phyloP scores from a whole-genome alignment of 2,888 invertebrate genomes.

The Mythimna loreyi region DNA sequence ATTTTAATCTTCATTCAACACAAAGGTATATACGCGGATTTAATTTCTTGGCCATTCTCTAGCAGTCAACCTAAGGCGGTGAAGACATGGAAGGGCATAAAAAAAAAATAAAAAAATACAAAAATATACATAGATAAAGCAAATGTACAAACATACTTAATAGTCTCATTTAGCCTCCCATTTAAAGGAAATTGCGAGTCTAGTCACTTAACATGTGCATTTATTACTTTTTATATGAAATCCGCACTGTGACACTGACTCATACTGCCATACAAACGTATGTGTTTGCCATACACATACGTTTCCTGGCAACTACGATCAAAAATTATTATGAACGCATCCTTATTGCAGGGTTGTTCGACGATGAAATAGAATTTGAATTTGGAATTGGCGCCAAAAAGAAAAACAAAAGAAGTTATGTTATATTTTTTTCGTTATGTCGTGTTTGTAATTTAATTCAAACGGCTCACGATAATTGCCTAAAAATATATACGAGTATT shows the following conservation, averaged over 20 bases:
- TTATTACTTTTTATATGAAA: constrained; percentile 39
- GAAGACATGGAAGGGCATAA: too few species aligned
- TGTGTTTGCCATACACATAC: constrained; percentile 35
- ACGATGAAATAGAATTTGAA: constrained; percentile 20
- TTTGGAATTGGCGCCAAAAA: neutral
- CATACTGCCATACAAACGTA: too few species aligned
- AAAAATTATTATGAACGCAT: constrained; percentile 40
- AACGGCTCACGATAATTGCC: neutral
- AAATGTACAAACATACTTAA: too few species aligned
- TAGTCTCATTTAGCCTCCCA: neutral
- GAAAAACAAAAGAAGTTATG: neutral
- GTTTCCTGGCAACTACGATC: constrained; percentile 61
- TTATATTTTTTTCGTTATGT: neutral
- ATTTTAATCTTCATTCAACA: too few species aligned
- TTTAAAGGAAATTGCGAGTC: constrained; percentile 22
- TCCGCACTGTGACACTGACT: constrained; percentile 47
- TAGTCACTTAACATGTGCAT: constrained; percentile 23
- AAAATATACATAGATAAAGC: too few species aligned
- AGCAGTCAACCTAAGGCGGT: too few species aligned
- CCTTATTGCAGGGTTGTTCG: constrained; percentile 11
- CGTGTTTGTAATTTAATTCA: neutral
- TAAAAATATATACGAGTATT: constrained; percentile 1
- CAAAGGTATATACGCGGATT: too few species aligned
- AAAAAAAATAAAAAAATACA: too few species aligned
- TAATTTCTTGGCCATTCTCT: too few species aligned